Conservation (phyloP, 2,888 invertebrate genomes). For the Apodemia mormo region DNA sequence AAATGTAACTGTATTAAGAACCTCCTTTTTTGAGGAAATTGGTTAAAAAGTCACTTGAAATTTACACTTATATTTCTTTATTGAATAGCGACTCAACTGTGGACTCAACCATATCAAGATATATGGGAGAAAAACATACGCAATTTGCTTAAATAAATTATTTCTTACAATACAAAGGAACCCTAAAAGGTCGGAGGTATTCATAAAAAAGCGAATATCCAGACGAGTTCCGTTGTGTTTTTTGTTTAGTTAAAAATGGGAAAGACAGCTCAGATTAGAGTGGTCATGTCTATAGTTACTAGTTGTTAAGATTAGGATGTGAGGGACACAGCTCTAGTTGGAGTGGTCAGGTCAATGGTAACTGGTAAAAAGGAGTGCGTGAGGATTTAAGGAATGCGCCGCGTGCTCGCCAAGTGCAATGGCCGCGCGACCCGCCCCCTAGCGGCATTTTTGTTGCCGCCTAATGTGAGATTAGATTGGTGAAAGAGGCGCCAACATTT, state of each 20-base stretch:
- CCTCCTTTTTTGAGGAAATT: too few relatives aligned
- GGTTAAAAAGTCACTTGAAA: too few relatives aligned
- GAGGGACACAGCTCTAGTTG: slow-evolving; percentile 49
- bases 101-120: too few relatives aligned
- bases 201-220: slow-evolving; percentile 29
- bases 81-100: too few relatives aligned
- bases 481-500: slow-evolving; percentile 41
- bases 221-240: slow-evolving; percentile 45
- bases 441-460: slow-evolving; percentile 70
- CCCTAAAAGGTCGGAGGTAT: slow-evolving; percentile 37
- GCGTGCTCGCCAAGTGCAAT: slow-evolving; percentile 76
- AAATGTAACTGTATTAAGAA: too few relatives aligned
- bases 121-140: too few relatives aligned
- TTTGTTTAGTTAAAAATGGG: slow-evolving; percentile 44
- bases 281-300: slow-evolving; percentile 61
- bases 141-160: not conserved
- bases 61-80: too few relatives aligned
- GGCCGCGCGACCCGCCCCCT: slow-evolving; percentile 70
- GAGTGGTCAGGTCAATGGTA: slow-evolving; percentile 63
- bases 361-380: slow-evolving; percentile 75
- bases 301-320: slow-evolving; percentile 44
- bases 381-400: slow-evolving; percentile 64
- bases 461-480: slow-evolving; percentile 57
- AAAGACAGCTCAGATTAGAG: slow-evolving; percentile 50
- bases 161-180: not conserved